phyloP scores from a whole-genome alignment of 2,888 invertebrate species.

The Xylota sylvarum region DNA sequence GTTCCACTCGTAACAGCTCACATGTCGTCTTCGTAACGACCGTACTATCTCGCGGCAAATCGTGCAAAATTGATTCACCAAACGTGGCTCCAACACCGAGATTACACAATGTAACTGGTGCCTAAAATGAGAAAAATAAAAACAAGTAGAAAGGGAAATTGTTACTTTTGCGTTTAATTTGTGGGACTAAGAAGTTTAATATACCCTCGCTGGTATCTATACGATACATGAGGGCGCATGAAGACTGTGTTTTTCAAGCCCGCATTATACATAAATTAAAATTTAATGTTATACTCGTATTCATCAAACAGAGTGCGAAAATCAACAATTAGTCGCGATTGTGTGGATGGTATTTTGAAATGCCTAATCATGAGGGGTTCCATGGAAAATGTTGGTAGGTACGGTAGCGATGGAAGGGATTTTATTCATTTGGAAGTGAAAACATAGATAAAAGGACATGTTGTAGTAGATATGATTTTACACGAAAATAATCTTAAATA shows the following conservation, averaged over 20 bases:
- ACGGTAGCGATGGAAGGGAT: too few relatives aligned
- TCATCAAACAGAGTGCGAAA: constrained; percentile 33
- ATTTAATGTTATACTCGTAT: constrained; percentile 24
- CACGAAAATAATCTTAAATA: too few relatives aligned
- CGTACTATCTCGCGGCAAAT: constrained; percentile 89
- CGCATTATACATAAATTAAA: background rate
- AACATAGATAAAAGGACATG: too few relatives aligned
- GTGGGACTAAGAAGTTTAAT: background rate
- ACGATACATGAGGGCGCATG: background rate
- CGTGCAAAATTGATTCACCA: constrained; percentile 91
- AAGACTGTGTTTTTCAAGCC: background rate
- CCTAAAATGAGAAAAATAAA: constrained; percentile 86
- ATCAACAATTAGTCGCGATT: constrained; percentile 6
- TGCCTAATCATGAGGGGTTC: background rate
- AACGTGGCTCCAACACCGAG: constrained; percentile 91
- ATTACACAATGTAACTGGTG: constrained; percentile 88
- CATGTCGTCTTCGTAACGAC: constrained; percentile 91
- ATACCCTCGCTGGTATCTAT: background rate
- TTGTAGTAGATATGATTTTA: too few relatives aligned
- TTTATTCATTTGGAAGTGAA: too few relatives aligned
- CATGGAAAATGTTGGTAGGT: background rate
- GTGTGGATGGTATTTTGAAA: constrained; percentile 4
- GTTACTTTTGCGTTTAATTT: constrained; percentile 18
- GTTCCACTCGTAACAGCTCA: constrained; percentile 90
- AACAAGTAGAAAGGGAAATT: constrained; percentile 27